Percentiles rank a stretch among this genome's conserved stretches.
These are phyloP conservation scores for Ochropleura plecta DNA, from an alignment of 2,888 invertebrate species.

Conservation along the genomic window DNA sequence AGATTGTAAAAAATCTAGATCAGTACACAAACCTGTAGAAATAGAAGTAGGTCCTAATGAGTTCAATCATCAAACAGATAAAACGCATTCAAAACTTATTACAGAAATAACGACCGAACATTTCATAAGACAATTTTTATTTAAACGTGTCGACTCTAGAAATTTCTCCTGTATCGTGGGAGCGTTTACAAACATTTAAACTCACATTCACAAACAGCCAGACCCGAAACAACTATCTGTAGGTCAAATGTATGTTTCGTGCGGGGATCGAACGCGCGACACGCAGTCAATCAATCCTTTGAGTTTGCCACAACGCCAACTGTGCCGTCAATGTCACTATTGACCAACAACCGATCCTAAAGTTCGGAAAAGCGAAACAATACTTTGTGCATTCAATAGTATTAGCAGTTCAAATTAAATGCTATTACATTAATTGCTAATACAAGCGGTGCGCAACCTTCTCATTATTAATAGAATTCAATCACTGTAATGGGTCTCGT, in stretches of 20 bases:
- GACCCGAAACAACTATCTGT: too few species aligned
- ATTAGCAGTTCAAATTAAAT: slow-evolving; percentile 13
- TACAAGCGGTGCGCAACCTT: slow-evolving; percentile 33
- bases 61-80: background rate
- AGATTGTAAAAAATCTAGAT: background rate
- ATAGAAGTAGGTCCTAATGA: too few species aligned
- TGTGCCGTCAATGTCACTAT: background rate
- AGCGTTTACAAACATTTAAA: too few species aligned
- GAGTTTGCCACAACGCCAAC: too few species aligned
- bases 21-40: background rate
- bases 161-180: too few species aligned
- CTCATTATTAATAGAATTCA: slow-evolving; percentile 49
- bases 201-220: too few species aligned
- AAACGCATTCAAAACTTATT: background rate
- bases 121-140: background rate
- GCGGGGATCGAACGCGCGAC: too few species aligned
- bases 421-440: slow-evolving; percentile 36
- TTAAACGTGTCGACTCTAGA: too few species aligned
- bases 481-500: slow-evolving; percentile 59
- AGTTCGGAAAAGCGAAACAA: slow-evolving; percentile 4
- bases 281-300: too few species aligned
- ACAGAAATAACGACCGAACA: background rate
- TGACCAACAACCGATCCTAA: slow-evolving; percentile 9
- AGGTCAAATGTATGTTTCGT: too few species aligned
- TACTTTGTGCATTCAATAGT: slow-evolving; percentile 9